These are phyloP conservation scores for Ditula angustiorana DNA, from an alignment of 2,888 invertebrate species.

Conservation along the genomic window DNA sequence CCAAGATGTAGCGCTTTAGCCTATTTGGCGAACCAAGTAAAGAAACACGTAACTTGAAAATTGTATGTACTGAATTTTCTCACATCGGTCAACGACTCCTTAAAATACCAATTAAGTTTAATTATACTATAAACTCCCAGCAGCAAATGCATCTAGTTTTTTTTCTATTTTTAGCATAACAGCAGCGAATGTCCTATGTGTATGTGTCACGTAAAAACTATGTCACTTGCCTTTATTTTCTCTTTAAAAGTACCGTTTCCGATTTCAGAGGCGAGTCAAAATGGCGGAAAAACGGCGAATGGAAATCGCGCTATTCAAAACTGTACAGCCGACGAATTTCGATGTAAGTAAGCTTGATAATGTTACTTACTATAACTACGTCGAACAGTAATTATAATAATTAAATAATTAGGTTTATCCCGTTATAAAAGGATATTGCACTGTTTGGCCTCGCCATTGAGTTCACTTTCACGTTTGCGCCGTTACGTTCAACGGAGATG, in stretches of 20 bases:
- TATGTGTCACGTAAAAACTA: not conserved
- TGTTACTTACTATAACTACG: not conserved
- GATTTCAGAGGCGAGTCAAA: conserved; percentile 62
- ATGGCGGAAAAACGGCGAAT: conserved; percentile 65
- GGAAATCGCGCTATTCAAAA: conserved; percentile 74
- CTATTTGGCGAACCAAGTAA: conserved; percentile 18
- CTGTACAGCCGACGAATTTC: conserved; percentile 61
- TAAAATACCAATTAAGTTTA: conserved; percentile 13
- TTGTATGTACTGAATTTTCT: not conserved
- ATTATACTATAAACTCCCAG: not conserved
- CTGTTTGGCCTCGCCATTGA: not conserved
- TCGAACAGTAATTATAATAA: not conserved
- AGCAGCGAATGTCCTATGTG: not conserved
- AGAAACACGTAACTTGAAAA: not conserved
- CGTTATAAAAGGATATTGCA: conserved; percentile 30
- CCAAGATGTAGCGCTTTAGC: conserved; percentile 24
- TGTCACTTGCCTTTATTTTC: not conserved
- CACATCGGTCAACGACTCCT: conserved; percentile 11
- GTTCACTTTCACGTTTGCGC: conserved; percentile 29
- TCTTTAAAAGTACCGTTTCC: conserved; percentile 11
- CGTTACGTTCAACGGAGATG: conserved; percentile 24
- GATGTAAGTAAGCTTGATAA: conserved; percentile 52
- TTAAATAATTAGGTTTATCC: conserved; percentile 4
- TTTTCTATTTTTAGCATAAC: not conserved
- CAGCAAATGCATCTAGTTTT: not conserved